A percentile compares a stretch with the other conserved stretches of the same genome.
Conservation (phyloP, 2,113 vertebrate species). For the Fukomys damarensis region DNA sequence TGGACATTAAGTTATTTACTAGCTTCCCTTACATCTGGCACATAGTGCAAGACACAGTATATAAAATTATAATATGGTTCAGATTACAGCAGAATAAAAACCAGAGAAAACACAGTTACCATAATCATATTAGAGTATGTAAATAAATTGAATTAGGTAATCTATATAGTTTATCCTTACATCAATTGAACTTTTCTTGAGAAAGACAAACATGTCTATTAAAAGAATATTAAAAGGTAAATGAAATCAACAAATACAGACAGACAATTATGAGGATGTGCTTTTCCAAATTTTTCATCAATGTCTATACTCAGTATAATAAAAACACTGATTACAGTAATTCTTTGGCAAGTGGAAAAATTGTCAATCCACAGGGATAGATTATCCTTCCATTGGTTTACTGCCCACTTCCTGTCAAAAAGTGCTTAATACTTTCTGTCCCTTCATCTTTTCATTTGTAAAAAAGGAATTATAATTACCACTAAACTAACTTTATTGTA, state of each 20-base stretch:
- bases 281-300: background rate
- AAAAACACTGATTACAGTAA: background rate
- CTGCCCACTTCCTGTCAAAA: background rate
- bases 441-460: background rate
- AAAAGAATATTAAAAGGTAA: constrained; percentile 14
- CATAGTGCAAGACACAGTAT: constrained; percentile 74
- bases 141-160: constrained; percentile 45
- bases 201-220: constrained; percentile 29
- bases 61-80: constrained; percentile 85
- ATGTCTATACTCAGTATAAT: background rate
- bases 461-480: background rate
- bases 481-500: background rate
- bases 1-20: constrained; percentile 85
- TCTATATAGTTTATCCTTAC: constrained; percentile 27
- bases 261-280: background rate
- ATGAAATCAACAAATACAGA: background rate
- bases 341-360: background rate
- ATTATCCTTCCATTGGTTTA: background rate
- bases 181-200: constrained; percentile 28
- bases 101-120: constrained; percentile 68
- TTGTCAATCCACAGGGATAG: background rate
- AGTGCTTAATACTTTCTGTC: background rate
- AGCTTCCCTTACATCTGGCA: constrained; percentile 85
- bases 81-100: constrained; percentile 85
- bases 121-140: background rate